Conservation (phyloP, 1,140 invertebrate genomes). For the Drosophila pectinifera region DNA sequence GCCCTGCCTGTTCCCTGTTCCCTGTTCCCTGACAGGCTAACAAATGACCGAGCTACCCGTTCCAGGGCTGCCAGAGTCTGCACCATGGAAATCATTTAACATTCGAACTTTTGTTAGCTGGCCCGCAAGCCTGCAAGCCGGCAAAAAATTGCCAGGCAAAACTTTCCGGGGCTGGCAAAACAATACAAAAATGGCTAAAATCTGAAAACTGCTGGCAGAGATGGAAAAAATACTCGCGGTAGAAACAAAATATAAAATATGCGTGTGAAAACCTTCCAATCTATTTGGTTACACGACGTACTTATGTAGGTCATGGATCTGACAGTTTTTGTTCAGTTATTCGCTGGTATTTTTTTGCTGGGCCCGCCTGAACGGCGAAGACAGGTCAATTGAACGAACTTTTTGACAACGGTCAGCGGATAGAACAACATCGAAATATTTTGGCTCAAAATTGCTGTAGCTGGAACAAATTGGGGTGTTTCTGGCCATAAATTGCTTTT, state of each 20-base stretch:
- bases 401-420: constrained; percentile 11
- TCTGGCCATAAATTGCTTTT: constrained; percentile 23
- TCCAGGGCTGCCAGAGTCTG: constrained; percentile 49
- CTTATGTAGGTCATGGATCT: constrained; percentile 47
- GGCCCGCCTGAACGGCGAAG: constrained; percentile 28
- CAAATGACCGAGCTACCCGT: constrained; percentile 43
- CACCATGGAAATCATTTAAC: constrained; percentile 60
- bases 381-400: constrained; percentile 42
- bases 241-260: constrained; percentile 40
- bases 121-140: constrained; percentile 1
- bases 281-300: constrained; percentile 46
- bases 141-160: constrained; percentile 14
- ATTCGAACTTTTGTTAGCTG: constrained; percentile 43
- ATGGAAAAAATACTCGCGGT: constrained; percentile 10
- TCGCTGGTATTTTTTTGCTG: constrained; percentile 23
- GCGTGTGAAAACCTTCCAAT: constrained; percentile 48
- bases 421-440: constrained; percentile 15
- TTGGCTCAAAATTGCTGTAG: constrained; percentile 3
- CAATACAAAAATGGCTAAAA: constrained; percentile 46
- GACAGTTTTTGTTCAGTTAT: constrained; percentile 37
- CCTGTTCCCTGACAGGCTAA: constrained; percentile 60
- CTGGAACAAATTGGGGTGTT: constrained; percentile 6
- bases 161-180: constrained; percentile 24
- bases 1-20: background rate
- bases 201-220: constrained; percentile 34